These are phyloP conservation scores for Drosophila miranda DNA, from an alignment of 1,140 invertebrate species.

Conservation along the genomic window DNA sequence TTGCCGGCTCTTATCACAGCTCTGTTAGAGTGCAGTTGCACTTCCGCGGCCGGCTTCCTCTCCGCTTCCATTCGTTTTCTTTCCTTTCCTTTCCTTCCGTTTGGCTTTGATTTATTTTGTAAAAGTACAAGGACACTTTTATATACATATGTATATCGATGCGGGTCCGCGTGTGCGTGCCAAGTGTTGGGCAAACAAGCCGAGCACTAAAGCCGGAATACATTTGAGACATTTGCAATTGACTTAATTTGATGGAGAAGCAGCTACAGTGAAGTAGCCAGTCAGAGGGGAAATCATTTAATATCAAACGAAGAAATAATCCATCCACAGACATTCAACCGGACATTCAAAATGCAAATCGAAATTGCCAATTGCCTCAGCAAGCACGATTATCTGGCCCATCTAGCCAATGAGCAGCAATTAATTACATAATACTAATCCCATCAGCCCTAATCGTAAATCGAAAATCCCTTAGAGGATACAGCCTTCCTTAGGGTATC, in stretches of 20 bases:
- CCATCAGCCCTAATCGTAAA: slow-evolving; percentile 6
- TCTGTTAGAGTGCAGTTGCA: slow-evolving; percentile 46
- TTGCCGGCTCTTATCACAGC: slow-evolving; percentile 72
- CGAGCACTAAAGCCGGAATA: slow-evolving; percentile 42
- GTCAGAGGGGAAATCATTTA: slow-evolving; percentile 10
- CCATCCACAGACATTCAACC: background rate
- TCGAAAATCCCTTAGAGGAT: background rate
- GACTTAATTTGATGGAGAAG: slow-evolving; percentile 17
- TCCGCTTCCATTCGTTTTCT: slow-evolving; percentile 1
- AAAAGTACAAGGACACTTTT: slow-evolving; percentile 72
- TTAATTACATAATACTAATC: slow-evolving; percentile 36
- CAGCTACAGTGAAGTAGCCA: background rate
- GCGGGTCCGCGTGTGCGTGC: slow-evolving; percentile 38
- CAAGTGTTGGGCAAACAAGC: slow-evolving; percentile 63
- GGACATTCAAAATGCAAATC: slow-evolving; percentile 35
- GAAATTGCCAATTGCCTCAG: slow-evolving; percentile 29
- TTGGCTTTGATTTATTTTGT: slow-evolving; percentile 68
- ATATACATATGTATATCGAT: slow-evolving; percentile 32
- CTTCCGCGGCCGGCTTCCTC: slow-evolving; percentile 3
- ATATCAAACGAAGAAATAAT: slow-evolving; percentile 21
- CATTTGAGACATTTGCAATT: slow-evolving; percentile 48
- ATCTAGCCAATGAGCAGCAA: slow-evolving; percentile 11
- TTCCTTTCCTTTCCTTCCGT: slow-evolving; percentile 25
- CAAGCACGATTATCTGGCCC: slow-evolving; percentile 8
- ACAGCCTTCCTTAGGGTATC: background rate